Percentiles rank a stretch among this genome's conserved stretches.
phyloP scores from a whole-genome alignment of 2,113 vertebrate genomes.

The Lophius piscatorius region DNA sequence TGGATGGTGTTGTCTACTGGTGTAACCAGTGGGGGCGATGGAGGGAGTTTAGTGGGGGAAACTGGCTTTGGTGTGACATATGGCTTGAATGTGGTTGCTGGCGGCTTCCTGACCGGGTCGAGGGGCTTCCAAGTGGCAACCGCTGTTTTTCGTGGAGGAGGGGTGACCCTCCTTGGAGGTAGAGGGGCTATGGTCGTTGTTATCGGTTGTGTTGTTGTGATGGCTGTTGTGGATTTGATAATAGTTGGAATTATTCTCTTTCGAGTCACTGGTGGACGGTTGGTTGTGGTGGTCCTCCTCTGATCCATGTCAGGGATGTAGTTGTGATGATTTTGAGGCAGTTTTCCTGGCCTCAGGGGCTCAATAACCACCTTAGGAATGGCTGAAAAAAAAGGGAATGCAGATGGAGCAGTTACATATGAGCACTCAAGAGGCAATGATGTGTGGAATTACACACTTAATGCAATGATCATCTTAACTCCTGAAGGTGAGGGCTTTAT shows the following conservation, averaged over 20 bases:
- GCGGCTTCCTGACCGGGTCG: slow-evolving; percentile 65
- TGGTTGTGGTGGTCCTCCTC: slow-evolving; percentile 74
- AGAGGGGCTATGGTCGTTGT: slow-evolving; percentile 40
- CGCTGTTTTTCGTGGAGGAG: slow-evolving; percentile 46
- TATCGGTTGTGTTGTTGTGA: slow-evolving; percentile 22
- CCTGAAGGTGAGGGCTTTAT: slow-evolving; percentile 33
- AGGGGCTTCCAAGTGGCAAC: slow-evolving; percentile 56
- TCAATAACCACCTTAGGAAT: slow-evolving; percentile 86
- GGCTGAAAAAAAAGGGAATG: slow-evolving; percentile 70
- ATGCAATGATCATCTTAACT: slow-evolving; percentile 37
- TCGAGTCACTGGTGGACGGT: slow-evolving; percentile 66
- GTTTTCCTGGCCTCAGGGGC: slow-evolving; percentile 78
- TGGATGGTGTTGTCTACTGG: slow-evolving; percentile 90
- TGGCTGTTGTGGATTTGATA: slow-evolving; percentile 43
- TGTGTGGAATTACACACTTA: slow-evolving; percentile 43
- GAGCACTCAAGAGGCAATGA: slow-evolving; percentile 55
- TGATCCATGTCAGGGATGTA: slow-evolving; percentile 81
- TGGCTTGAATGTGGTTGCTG: slow-evolving; percentile 56
- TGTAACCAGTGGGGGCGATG: slow-evolving; percentile 50
- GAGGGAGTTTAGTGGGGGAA: slow-evolving; percentile 47
- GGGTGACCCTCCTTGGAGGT: slow-evolving; percentile 52
- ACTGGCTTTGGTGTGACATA: slow-evolving; percentile 45
- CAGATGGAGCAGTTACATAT: slow-evolving; percentile 49
- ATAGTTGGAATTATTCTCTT: slow-evolving; percentile 53
- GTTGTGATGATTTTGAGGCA: slow-evolving; percentile 76